Base-by-base conservation (phyloP, 35 echinoderm and acorn worm genomes). In the Heliocidaris erythrogramma region DNA sequence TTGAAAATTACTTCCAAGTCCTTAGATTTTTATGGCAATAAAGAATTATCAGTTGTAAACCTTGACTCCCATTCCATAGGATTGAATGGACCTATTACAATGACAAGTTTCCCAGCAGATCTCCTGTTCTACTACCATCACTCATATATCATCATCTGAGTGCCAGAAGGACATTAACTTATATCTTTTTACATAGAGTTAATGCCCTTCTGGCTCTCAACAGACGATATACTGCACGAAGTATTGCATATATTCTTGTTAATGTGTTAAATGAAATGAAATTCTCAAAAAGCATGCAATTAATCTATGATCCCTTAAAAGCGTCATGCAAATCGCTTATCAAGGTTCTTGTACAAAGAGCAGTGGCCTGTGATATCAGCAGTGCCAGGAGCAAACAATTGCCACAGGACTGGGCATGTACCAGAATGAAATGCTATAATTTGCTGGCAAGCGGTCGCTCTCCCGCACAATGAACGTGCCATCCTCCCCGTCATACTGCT, bases 401-500 rank as follows among this genome's bases (percentile, higher is more conserved):
- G 21, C 65, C 65, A 10, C 65, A n/a, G 30, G 4, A 35, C 17
- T 89, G 87, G 10, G 47, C 17, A 89, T 89, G 11, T 93, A 96
- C 95, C 95, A 96, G 60, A 96, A 93, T 29, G 95, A 96, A 32
- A 96, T 53, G 35, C 85, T 85, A 65, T 48, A 96, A n/a, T 93
- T 69, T 31, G 47, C 90, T 32, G 71, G 92, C 48, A 93, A 93
- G 47, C 49, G 92, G 31, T 96, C 95, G 27, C 95, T 96, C 85
- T 85, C 35, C 10, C 95, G 95, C 48, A 96, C 95, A 27, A 96
- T 49, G 69, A 96, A 96, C 29, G 95, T 96, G 49, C 95, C 95
- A 50, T 96, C 95, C 88, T 92, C 95, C 17, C 92, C 47, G 17
- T 93, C 48, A 49, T 93, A 96, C 85, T 96, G 90, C 49, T 31